Conservation (phyloP, 1,140 invertebrate genomes). For the Fopius arisanus region DNA sequence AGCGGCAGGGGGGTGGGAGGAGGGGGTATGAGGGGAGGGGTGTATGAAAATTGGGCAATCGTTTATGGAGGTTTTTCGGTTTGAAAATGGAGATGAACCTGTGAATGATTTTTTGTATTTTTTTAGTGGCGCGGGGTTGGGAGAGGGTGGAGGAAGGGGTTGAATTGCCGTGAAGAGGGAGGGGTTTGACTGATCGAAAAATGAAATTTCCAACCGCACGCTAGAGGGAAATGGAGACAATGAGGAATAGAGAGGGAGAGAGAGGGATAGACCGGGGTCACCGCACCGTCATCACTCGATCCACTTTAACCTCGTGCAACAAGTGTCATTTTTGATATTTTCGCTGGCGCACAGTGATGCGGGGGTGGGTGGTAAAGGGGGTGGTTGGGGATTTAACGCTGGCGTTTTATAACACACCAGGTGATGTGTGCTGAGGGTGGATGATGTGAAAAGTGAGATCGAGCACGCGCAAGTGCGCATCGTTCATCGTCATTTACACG, state of each 20-base stretch:
- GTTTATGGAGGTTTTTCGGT: background rate
- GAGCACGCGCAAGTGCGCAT: conserved; percentile 9
- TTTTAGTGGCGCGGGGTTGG: background rate
- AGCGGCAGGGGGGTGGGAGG: too few relatives aligned
- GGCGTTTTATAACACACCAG: conserved; percentile 10
- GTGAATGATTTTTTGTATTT: background rate
- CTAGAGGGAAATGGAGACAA: background rate
- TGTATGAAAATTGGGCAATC: background rate
- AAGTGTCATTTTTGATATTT: conserved; percentile 37
- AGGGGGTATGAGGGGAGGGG: too few relatives aligned
- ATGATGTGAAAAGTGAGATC: conserved; percentile 6
- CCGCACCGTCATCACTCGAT: conserved; percentile 31
- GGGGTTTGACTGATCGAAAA: conserved; percentile 3
- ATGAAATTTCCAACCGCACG: conserved; percentile 5
- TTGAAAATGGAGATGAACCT: background rate
- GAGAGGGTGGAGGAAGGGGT: background rate
- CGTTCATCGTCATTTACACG: conserved; percentile 16
- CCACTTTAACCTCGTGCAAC: conserved; percentile 31
- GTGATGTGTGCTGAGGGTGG: background rate
- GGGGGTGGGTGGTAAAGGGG: background rate
- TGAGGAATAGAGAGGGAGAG: background rate
- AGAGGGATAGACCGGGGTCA: background rate
- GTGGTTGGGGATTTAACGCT: background rate
- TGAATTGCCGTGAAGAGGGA: background rate
- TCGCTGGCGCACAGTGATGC: conserved; percentile 1